Evolutionary conservation across 2,113 vertebrate species (phyloP), one percentile per base, ranked within the genome.

Genomic region (Oceanites oceanicus): DNA sequence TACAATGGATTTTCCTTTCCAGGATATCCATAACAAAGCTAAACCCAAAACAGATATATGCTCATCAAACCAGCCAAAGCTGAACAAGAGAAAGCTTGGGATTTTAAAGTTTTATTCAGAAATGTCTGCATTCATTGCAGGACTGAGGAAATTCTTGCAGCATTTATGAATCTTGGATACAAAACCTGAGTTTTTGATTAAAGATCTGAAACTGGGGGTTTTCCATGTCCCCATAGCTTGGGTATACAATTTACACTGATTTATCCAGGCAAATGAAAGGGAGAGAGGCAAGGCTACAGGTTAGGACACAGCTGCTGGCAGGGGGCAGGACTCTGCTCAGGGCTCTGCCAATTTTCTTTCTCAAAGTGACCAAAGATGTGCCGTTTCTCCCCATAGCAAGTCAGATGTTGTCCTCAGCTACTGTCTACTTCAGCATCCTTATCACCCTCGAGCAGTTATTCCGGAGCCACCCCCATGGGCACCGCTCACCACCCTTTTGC

Each of bases 391-490:
- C 36, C 0, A 1, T 27, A 49, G 18, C n/a, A 76, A 82, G 26
- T 58, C 42, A 40, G 16, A 26, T 15, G 7, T 9, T 68, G 38
- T 75, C 30, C 53, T 76, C n/a, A 45, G 59, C 27, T 85, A 52
- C 44, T 27, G 5, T 49, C 30, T 62, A 7, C 49, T 87, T 73
- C 58, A 65, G 34, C 47, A 74, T 50, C 22, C 49, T 40, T 62
- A 75, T 34, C 32, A n/a, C 27, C 23, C 63, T 73, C 11, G 1
- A 56, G 23, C 15, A n/a, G 34, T 81, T 30, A 56, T 52, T 74
- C n/a, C n/a, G 34, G 27, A 92, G n/a, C 7, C 15, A 38, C 4
- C 3, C 0, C 20, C 13, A 18, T 2, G 9, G 38, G 26, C n/a
- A 45, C 44, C 20, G 26, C 36, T 95, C 7, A 2, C 18, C 34